phyloP scores from a whole-genome alignment of 1,140 invertebrate species.

The Daktulosphaira vitifoliae region DNA sequence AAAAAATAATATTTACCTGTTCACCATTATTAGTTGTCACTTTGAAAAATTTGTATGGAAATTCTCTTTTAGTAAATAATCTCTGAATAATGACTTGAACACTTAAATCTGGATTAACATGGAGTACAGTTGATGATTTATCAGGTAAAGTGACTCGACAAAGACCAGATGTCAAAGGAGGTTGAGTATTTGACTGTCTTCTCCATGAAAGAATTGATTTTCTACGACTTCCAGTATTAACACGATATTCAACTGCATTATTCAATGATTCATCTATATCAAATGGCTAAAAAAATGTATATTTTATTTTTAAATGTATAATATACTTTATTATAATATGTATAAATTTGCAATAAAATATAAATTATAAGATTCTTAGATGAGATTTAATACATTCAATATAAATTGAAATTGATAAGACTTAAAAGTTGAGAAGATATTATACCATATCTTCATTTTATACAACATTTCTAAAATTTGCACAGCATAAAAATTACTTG shows the following conservation, averaged over 20 bases:
- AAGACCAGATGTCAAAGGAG: constrained; percentile 42
- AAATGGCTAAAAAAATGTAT: background rate
- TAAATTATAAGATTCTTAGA: too few relatives aligned
- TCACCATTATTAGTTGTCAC: constrained; percentile 57
- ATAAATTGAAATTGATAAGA: too few relatives aligned
- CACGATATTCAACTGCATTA: constrained; percentile 36
- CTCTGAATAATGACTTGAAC: constrained; percentile 68
- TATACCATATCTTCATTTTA: too few relatives aligned
- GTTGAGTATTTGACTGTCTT: constrained; percentile 17
- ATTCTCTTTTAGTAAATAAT: constrained; percentile 70
- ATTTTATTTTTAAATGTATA: too few relatives aligned
- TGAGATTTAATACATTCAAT: too few relatives aligned
- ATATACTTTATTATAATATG: too few relatives aligned
- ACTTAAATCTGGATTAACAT: constrained; percentile 60
- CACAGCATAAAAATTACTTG: too few relatives aligned
- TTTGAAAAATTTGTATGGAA: constrained; percentile 67
- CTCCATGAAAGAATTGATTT: constrained; percentile 55
- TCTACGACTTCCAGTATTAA: constrained; percentile 54
- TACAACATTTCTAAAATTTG: too few relatives aligned
- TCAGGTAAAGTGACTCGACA: constrained; percentile 85
- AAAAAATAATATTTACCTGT: constrained; percentile 47
- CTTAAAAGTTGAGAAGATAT: too few relatives aligned
- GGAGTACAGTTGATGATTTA: constrained; percentile 82
- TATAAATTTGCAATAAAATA: too few relatives aligned
- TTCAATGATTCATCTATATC: constrained; percentile 1